phyloP scores from a whole-genome alignment of 35 echinoderm and acorn worm species.

The Apostichopus japonicus region DNA sequence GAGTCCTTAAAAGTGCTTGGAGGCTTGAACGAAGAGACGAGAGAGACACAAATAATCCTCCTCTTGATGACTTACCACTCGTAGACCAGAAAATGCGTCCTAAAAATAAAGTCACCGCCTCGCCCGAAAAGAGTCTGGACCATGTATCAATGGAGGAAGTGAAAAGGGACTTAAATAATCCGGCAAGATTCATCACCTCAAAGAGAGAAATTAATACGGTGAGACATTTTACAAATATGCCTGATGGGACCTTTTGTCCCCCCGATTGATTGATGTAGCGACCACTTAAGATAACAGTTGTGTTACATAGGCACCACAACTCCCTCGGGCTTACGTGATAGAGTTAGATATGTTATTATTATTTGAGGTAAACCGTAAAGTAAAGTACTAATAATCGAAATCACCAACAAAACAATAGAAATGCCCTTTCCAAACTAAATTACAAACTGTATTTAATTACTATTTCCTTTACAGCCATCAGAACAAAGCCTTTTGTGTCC shows the following conservation, averaged over 20 bases:
- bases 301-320: too few species aligned
- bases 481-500: neutral
- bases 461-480: neutral
- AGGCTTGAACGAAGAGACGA: neutral
- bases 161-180: neutral
- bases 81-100: conserved; percentile 2
- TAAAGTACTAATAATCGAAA: too few species aligned
- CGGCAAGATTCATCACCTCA: neutral
- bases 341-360: too few species aligned
- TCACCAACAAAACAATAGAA: too few species aligned
- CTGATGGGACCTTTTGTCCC: too few species aligned
- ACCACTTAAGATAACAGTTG: too few species aligned
- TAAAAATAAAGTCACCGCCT: conserved; percentile 5
- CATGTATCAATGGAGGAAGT: neutral
- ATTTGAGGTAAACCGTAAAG: too few species aligned
- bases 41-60: neutral
- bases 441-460: too few species aligned
- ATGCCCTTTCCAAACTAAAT: too few species aligned
- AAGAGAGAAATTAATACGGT: neutral
- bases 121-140: neutral
- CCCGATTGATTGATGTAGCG: too few species aligned
- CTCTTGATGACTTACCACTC: neutral
- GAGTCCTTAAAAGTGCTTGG: neutral
- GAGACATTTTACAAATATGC: neutral
- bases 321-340: too few species aligned